These are phyloP conservation scores for Hedychridium roseum DNA, from an alignment of 2,888 invertebrate genomes.

Conservation along the genomic window DNA sequence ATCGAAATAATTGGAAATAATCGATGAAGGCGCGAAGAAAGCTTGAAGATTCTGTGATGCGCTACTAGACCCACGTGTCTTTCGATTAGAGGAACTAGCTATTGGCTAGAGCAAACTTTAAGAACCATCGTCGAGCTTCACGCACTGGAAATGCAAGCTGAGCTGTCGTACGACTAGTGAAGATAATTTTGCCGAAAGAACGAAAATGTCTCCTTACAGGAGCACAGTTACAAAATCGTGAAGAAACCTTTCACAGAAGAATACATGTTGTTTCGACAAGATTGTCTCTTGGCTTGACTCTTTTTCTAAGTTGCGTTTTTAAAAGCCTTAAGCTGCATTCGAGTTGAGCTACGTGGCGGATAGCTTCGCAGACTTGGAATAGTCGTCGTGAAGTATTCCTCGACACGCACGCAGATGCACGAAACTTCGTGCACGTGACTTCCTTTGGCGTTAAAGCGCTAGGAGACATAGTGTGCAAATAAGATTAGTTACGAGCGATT, in stretches of 20 bases:
- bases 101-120: conserved; percentile 22
- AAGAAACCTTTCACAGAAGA: no score
- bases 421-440: background rate
- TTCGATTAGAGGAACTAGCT: conserved; percentile 27
- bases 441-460: background rate
- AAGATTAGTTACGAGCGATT: conserved; percentile 31
- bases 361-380: no score
- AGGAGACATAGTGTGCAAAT: conserved; percentile 15
- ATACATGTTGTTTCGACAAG: no score
- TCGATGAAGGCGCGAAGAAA: conserved; percentile 3
- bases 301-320: no score
- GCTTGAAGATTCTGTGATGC: conserved; percentile 11
- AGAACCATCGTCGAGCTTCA: conserved; percentile 17
- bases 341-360: no score
- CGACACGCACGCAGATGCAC: background rate
- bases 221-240: no score
- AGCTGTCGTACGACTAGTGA: no score
- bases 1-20: background rate
- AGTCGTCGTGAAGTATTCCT: no score
- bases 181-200: no score
- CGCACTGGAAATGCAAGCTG: conserved; percentile 1
- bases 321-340: no score
- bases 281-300: no score
- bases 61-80: conserved; percentile 31
- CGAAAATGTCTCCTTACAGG: no score